These are phyloP conservation scores for Pangasius larnaudii DNA, from an alignment of 2,797 vertebrate species.

Conservation along the genomic window DNA sequence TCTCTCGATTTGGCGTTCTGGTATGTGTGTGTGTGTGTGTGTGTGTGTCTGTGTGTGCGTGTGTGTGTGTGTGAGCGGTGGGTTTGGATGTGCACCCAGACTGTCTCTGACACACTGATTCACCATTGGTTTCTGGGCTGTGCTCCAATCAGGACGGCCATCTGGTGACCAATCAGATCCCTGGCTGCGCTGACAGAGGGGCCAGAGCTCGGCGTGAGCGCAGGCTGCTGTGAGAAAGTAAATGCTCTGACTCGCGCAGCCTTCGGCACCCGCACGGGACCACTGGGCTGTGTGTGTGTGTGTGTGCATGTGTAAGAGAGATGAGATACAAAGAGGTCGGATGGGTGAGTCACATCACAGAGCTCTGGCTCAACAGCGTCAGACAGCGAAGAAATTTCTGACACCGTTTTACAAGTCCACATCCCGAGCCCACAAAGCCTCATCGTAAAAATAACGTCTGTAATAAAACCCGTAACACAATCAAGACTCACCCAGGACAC, in stretches of 20 bases:
- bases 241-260: slow-evolving; percentile 70
- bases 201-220: slow-evolving; percentile 62
- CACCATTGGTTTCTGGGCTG: slow-evolving; percentile 71
- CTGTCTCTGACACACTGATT: slow-evolving; percentile 72
- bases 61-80: slow-evolving; percentile 47
- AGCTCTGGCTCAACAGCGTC: slow-evolving; percentile 8
- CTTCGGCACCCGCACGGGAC: slow-evolving; percentile 27
- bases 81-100: slow-evolving; percentile 71
- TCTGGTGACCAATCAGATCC: slow-evolving; percentile 78
- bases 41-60: neutral
- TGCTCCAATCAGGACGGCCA: slow-evolving; percentile 75
- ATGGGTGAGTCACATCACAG: slow-evolving; percentile 17
- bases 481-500: slow-evolving; percentile 45
- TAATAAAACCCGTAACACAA: slow-evolving; percentile 45
- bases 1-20: neutral
- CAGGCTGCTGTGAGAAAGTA: slow-evolving; percentile 59
- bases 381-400: neutral
- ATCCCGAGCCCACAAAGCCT: neutral
- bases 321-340: slow-evolving; percentile 6
- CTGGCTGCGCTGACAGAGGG: slow-evolving; percentile 74
- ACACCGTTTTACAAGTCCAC: slow-evolving; percentile 9
- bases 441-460: slow-evolving; percentile 27
- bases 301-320: neutral
- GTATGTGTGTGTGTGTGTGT: neutral
- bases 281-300: neutral